These are phyloP conservation scores for Solenodon paradoxus DNA, from an alignment of 2,113 vertebrate species.

Conservation along the genomic window DNA sequence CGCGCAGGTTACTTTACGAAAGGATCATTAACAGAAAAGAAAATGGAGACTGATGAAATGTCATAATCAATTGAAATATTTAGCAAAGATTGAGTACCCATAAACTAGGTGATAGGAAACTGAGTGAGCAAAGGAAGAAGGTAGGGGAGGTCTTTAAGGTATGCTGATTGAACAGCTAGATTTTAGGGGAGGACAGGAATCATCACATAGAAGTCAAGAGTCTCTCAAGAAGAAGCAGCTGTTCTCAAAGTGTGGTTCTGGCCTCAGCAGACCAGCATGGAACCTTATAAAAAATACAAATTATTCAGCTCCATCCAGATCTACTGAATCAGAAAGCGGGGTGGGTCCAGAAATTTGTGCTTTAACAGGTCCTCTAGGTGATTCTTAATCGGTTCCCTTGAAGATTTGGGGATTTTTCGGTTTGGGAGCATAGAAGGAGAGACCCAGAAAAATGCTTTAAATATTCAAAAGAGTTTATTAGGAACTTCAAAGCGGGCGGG, in stretches of 20 bases:
- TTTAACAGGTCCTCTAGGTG: neutral
- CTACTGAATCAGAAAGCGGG: neutral
- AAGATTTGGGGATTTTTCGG: no score
- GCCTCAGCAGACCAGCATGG: neutral
- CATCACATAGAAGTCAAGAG: neutral
- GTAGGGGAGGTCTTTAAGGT: neutral
- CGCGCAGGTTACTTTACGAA: no score
- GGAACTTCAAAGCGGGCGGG: no score
- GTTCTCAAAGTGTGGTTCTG: neutral
- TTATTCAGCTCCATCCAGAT: neutral
- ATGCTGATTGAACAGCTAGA: neutral
- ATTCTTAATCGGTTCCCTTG: no score
- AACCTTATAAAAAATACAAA: neutral
- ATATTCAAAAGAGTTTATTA: no score
- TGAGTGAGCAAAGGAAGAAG: neutral
- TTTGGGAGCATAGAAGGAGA: no score
- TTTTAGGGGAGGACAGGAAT: neutral
- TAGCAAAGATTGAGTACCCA: neutral
- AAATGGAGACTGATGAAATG: neutral
- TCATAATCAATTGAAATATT: neutral
- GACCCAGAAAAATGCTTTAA: no score
- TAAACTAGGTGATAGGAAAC: neutral
- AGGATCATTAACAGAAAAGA: neutral
- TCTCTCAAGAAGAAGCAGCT: neutral
- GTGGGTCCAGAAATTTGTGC: neutral